Evolutionary conservation across 2,113 vertebrate genomes (phyloP).

Genomic region (Pao palembangensis): DNA sequence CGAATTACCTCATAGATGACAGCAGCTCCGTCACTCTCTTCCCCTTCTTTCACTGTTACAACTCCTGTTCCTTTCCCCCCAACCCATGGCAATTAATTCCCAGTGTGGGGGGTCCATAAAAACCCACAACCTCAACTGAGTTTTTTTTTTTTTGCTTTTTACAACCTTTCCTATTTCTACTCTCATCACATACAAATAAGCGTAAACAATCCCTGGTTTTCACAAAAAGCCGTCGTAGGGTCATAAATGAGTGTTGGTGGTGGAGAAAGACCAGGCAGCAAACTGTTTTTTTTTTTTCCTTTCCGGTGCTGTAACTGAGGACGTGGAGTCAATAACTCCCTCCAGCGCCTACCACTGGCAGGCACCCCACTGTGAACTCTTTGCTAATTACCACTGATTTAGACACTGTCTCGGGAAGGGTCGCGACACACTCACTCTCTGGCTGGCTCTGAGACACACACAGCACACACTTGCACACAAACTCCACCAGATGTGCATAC

Average conservation of each 20-base stretch:
- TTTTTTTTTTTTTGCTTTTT: constrained; percentile 36
- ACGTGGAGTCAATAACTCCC: constrained; percentile 73
- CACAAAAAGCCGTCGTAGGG: constrained; percentile 54
- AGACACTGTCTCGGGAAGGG: constrained; percentile 66
- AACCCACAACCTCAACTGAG: constrained; percentile 43
- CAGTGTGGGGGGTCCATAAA: constrained; percentile 58
- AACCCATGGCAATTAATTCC: constrained; percentile 61
- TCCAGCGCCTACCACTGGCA: constrained; percentile 69
- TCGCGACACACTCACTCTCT: constrained; percentile 54
- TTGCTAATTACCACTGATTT: constrained; percentile 75
- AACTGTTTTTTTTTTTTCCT: constrained; percentile 19
- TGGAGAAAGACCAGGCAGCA: constrained; percentile 56
- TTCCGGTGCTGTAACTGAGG: constrained; percentile 55
- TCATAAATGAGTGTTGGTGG: constrained; percentile 61
- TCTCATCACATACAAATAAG: constrained; percentile 62
- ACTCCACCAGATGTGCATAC: constrained; percentile 35
- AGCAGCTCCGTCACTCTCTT: constrained; percentile 41
- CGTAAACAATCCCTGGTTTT: constrained; percentile 65
- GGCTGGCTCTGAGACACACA: constrained; percentile 42
- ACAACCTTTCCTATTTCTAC: constrained; percentile 52
- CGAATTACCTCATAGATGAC: constrained; percentile 62
- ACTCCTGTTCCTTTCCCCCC: neutral
- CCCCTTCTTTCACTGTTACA: constrained; percentile 33
- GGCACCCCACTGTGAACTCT: constrained; percentile 70
- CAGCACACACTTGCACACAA: constrained; percentile 9